Evolutionary conservation across 2,888 invertebrate genomes (phyloP), one percentile per base, ranked within the genome.

Genomic region (Micropterix aruncella): DNA sequence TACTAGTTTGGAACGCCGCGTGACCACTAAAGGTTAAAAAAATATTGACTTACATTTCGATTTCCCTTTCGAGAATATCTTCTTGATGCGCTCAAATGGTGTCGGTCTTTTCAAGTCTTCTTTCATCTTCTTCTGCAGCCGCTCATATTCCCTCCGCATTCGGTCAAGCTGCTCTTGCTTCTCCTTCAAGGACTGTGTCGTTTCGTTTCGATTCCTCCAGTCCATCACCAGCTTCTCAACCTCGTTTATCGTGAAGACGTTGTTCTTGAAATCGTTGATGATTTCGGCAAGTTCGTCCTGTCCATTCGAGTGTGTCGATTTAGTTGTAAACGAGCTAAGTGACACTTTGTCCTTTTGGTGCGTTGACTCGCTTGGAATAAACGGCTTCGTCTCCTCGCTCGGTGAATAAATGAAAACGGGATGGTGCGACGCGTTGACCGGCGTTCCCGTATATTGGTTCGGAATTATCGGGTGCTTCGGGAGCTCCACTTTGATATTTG

Each of bases 231-330:
- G 66, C 52, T 83, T 78, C 60, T 90, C 90, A 0, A 89, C 86
- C 65, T 90, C 88, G 0, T 80, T 75, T 56, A 91, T 85, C 0
- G 86, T 83, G 52, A 88, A 83, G 2, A 89, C 87, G 56, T 90
- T 88, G 56, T 89, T 89, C 60, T 91, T 90, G 56, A 88, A 90
- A 56, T 90, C 89, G 56, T 82, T 86, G 58, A 91, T 86, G 42
- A 91, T 87, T 65, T 90, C 89, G 2, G 84, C 77, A 46, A 91
- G 68, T 57, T 91, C 89, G 50, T 86, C 86, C 57, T 89, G 83
- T 2, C 71, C 71, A 0, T 66, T 69, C 3, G 65, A 54, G 2
- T 67, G 66, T 47, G 55, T 62, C 7, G 42, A 43, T n/a, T 44
- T 58, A 37, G 68, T 69, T 52, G 67, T 67, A 1, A 63, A 60